Evolutionary conservation across 2,113 vertebrate species (phyloP).

Genomic region (Thalassoma bifasciatum): DNA sequence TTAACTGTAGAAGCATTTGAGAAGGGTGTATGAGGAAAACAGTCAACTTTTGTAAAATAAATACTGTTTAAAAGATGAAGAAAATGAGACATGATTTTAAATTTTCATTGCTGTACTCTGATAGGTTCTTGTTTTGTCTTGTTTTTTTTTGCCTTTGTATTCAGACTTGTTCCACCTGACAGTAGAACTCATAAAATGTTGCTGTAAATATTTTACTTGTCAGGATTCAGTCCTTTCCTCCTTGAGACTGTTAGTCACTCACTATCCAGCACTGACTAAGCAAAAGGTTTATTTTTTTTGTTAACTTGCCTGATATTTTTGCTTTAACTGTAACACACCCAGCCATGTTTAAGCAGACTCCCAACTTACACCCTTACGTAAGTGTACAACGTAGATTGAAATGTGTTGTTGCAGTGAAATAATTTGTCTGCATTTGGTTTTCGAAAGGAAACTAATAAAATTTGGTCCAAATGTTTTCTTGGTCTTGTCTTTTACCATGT

Average conservation of each 20-base stretch:
- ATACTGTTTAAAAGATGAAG: conserved; percentile 61
- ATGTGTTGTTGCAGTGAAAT: conserved; percentile 85
- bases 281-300: conserved; percentile 5
- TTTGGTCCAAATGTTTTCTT: conserved; percentile 66
- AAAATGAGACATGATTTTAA: conserved; percentile 67
- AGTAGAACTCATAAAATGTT: conserved; percentile 65
- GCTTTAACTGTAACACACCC: conserved; percentile 78
- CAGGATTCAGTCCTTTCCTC: conserved; percentile 58
- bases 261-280: conserved; percentile 4
- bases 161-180: conserved; percentile 27
- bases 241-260: conserved; percentile 57
- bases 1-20: conserved; percentile 76
- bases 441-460: conserved; percentile 92
- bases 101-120: conserved; percentile 69
- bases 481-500: neutral
- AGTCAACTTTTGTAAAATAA: conserved; percentile 69
- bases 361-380: conserved; percentile 81
- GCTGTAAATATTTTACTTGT: conserved; percentile 71
- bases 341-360: conserved; percentile 80
- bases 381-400: conserved; percentile 82
- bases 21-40: conserved; percentile 69
- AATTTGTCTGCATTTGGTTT: conserved; percentile 90
- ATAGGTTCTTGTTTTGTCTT: conserved; percentile 61
- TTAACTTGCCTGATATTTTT: conserved; percentile 33
- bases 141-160: conserved; percentile 65